A percentile compares a stretch with the other conserved stretches of the same genome.
Evolutionary conservation across 2,113 vertebrate species (phyloP).

Genomic region (Ancistrus triradiatus): DNA sequence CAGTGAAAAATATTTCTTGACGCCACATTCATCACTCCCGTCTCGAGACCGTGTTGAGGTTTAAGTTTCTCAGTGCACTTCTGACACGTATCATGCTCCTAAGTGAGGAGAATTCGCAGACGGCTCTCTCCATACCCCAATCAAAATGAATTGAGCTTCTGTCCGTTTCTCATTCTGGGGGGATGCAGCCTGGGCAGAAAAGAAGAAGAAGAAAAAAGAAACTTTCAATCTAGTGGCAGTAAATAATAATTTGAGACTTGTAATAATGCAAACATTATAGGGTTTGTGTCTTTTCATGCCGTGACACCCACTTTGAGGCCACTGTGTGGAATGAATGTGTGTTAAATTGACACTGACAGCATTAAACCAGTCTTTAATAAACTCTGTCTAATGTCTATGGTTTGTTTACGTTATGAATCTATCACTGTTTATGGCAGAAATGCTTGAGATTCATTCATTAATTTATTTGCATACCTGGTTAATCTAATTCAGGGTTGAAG

Average conservation of each 20-base stretch:
- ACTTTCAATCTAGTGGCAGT: slow-evolving; percentile 29
- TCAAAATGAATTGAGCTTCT: slow-evolving; percentile 36
- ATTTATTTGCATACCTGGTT: too few species aligned
- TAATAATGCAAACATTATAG: slow-evolving; percentile 9
- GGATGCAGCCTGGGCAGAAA: slow-evolving; percentile 8
- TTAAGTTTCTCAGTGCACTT: slow-evolving; percentile 29
- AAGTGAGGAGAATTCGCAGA: slow-evolving; percentile 14
- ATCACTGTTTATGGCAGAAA: too few species aligned
- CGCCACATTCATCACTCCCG: slow-evolving; percentile 23
- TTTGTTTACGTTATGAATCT: too few species aligned
- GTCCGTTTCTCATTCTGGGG: slow-evolving; percentile 23
- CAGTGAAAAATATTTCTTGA: slow-evolving; percentile 24
- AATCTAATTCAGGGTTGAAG: too few species aligned
- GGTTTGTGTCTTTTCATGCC: not conserved
- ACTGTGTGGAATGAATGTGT: not conserved
- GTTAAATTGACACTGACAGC: slow-evolving; percentile 3
- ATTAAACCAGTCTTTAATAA: not conserved
- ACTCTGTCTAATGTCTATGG: not conserved
- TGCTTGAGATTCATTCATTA: too few species aligned
- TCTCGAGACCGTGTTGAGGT: slow-evolving; percentile 12
- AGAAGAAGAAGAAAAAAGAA: not conserved
- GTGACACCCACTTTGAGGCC: not conserved
- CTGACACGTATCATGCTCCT: slow-evolving; percentile 25
- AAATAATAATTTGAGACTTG: slow-evolving; percentile 30
- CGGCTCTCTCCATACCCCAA: slow-evolving; percentile 32